Evolutionary conservation across 2,888 invertebrate genomes (phyloP), one percentile per base, ranked within the genome.

Genomic region (Aspidiotus destructor): DNA sequence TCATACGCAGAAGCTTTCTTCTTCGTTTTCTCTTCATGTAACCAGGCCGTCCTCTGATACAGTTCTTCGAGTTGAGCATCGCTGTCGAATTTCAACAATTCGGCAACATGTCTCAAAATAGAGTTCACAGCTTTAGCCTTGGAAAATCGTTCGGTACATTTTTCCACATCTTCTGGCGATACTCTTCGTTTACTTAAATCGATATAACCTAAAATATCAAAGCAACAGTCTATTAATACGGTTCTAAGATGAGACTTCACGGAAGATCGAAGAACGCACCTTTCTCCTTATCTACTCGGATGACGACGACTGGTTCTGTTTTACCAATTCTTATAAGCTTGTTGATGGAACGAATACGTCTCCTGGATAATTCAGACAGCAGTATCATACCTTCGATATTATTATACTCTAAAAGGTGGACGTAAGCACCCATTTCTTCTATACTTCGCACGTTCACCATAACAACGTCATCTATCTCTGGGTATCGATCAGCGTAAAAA

Each of bases 371-470:
- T 79, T 99, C 99, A 8, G 97, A 98, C 5, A 99, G 84, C 76
- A 99, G 81, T 72, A 99, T 99, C 99, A 99, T 99, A 75, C 95
- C 97, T 79, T 99, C 98, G 74, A 97, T 99, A 76, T 97, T 95
- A 79, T 99, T 97, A 78, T 99, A 99, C 80, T 99, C 99, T 72
- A 98, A 81, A 71, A 99, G 81, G 78, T 95, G 92, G 15, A 99
- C 99, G 78, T 99, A 99, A 2, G 98, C 99, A 70, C 99, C 99
- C 98, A 99, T 99, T 82, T 99, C 98, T 16, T 97, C 98, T 75
- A 99, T 99, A 72, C 94, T 89, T 58, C 94, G 84, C 5, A 99
- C 98, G 77, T 96, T 99, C 41, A 97, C 98, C 96, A 98, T 96
- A 60, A 99, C 99, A 62, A 99, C 97, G 86, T 99, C 99, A 75